Evolutionary conservation across 2,113 vertebrate species (phyloP).

Genomic region (Anolis carolinensis): DNA sequence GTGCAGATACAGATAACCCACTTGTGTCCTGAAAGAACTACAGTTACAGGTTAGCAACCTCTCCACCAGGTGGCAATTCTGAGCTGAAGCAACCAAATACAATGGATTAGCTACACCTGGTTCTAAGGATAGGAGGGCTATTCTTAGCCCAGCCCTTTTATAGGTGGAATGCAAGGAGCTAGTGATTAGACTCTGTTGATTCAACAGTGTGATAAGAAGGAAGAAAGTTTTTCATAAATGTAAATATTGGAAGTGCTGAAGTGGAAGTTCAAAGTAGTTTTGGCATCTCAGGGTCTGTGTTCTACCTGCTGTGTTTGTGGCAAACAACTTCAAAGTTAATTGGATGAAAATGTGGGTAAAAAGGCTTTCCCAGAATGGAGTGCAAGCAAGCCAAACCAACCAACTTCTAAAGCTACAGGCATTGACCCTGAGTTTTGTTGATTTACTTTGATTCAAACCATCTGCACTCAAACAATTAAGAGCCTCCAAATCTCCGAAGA

Average conservation of each 20-base stretch:
- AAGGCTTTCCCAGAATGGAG: slow-evolving; percentile 54
- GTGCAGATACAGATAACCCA: too few relatives aligned
- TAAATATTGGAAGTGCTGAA: background rate
- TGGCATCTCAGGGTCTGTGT: background rate
- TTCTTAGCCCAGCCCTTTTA: background rate
- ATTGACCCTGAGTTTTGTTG: slow-evolving; percentile 64
- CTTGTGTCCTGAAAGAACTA: too few relatives aligned
- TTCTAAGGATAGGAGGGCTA: background rate
- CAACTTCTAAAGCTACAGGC: slow-evolving; percentile 46
- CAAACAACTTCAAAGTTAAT: background rate
- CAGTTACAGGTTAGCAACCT: too few relatives aligned
- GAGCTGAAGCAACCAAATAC: background rate
- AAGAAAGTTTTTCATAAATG: background rate
- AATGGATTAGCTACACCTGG: background rate
- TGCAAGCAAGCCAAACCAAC: slow-evolving; percentile 45
- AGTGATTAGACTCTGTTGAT: background rate
- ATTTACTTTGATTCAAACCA: slow-evolving; percentile 73
- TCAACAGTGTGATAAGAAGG: background rate
- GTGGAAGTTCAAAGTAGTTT: background rate
- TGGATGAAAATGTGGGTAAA: slow-evolving; percentile 8
- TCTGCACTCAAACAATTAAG: slow-evolving; percentile 73
- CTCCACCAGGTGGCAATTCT: background rate
- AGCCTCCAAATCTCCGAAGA: slow-evolving; percentile 73
- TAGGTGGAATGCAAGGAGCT: background rate
- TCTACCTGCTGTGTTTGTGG: slow-evolving; percentile 12